Evolutionary conservation across 2,888 invertebrate species (phyloP), one percentile per base, ranked within the genome.

Genomic region (Xylota sylvarum): DNA sequence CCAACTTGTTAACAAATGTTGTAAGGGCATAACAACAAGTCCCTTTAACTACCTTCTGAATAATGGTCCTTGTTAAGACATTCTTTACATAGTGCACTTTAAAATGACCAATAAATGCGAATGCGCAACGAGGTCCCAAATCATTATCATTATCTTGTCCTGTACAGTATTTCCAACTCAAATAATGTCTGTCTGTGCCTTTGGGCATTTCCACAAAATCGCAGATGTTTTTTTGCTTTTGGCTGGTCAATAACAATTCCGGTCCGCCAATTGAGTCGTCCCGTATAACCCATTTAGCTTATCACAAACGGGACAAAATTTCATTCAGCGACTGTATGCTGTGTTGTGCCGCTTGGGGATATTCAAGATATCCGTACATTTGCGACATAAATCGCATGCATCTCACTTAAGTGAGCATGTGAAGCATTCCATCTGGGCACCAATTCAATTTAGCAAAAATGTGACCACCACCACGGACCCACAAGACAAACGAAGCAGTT

Each of bases 381-480:
- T 60, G 7, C 27, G 35, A 23, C 43, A 65, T 56, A 46, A 65
- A 67, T 77, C 40, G 50, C 58, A 77, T 69, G n/a, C 78, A 55
- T 52, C 62, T 46, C 58, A 35, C 70, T 48, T 48, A 56, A 64
- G 19, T 9, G 56, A 10, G n/a, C 64, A 74, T 55, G 64, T 62
- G 70, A 79, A 37, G 37, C 46, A 72, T 64, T 79, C 79, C 79
- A 79, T 79, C 64, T 70, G 70, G 70, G 12, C 37, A 46, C 12
- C 46, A 79, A 79, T 79, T 72, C 56, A 79, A 79, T 79, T 79
- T 64, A 72, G 37, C 10, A 40, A 60, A 67, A 48, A 48, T 46
- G 67, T 70, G 35, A 14, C 30, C 79, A 48, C 30, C 79, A 56
- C 64, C 62, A 52, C 17, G 17, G 32, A 17, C 1, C 52, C 48